Evolutionary conservation across 2,797 vertebrate species (phyloP), one percentile per base, ranked within the genome.

Genomic region (Strix occidentalis): DNA sequence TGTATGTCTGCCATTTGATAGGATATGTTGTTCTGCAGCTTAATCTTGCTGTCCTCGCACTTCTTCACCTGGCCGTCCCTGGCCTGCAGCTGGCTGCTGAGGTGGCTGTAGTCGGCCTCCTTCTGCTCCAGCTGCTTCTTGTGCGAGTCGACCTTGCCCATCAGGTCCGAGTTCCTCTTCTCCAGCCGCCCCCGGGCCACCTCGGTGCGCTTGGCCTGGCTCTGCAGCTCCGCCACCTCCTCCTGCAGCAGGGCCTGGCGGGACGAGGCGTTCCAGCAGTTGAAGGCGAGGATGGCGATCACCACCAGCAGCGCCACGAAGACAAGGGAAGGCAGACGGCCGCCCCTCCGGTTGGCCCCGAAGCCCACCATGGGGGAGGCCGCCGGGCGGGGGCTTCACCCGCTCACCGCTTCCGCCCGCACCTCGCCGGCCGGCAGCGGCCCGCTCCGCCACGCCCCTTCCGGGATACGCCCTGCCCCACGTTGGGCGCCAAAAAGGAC

Each of bases 201-300:
- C 98, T 99, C 99, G 57, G 98, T 99, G 91, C 99, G 99, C 98
- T 99, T 99, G 98, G 99, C 99, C 98, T 99, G 99, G 95, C 98
- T 98, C 98, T 99, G 99, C 84, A 98, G 98, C 98, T 99, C 99
- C 26, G 97, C 97, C 97, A 99, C 95, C 96, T 99, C 99, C 88
- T 99, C 99, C 98, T 98, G 98, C 95, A 99, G 97, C 82, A 98
- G 98, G 24, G 98, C 97, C 98, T 99, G 98, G 95, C 98, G 99
- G 76, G 95, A 98, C 96, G 99, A 98, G 96, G 99, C 98, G 71
- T 98, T 98, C 99, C 99, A 99, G 98, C 99, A 99, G 97, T 99
- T 99, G 97, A 99, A 99, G 84, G 99, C 99, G 91, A 99, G 98
- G 64, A 99, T 90, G 84, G 98, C 98, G 93, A 99, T 98, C 83